Evolutionary conservation across 2,797 vertebrate genomes (phyloP).

Genomic region (Darevskia nairensis): DNA sequence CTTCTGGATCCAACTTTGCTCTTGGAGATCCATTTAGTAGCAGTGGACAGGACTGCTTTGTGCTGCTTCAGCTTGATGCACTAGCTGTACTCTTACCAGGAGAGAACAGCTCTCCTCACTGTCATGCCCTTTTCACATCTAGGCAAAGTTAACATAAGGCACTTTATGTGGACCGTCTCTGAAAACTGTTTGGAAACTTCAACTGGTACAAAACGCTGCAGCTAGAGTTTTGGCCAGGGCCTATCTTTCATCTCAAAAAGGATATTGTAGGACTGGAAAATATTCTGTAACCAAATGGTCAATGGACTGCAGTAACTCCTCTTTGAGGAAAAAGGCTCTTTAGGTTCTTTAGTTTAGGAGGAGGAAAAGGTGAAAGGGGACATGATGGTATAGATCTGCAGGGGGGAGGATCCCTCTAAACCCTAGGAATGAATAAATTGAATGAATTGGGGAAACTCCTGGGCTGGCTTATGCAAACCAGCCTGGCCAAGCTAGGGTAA

Average conservation of each 20-base stretch:
- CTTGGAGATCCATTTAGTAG: not conserved
- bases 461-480: too few relatives aligned
- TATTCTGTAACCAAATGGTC: too few relatives aligned
- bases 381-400: too few relatives aligned
- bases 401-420: too few relatives aligned
- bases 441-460: too few relatives aligned
- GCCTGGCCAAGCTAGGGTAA: too few relatives aligned
- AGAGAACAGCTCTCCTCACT: not conserved
- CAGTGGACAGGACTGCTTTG: not conserved
- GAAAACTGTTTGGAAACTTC: not conserved
- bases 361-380: too few relatives aligned
- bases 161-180: not conserved
- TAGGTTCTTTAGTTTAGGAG: too few relatives aligned
- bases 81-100: not conserved
- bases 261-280: too few relatives aligned
- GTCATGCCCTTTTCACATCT: not conserved
- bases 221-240: not conserved
- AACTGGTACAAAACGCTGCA: not conserved
- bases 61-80: not conserved
- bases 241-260: not conserved
- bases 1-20: not conserved
- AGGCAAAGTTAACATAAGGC: not conserved
- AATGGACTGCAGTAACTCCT: too few relatives aligned
- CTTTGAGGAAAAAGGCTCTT: too few relatives aligned
- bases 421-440: too few relatives aligned